Evolutionary conservation across 2,888 invertebrate species (phyloP).

Genomic region (Patella depressa): DNA sequence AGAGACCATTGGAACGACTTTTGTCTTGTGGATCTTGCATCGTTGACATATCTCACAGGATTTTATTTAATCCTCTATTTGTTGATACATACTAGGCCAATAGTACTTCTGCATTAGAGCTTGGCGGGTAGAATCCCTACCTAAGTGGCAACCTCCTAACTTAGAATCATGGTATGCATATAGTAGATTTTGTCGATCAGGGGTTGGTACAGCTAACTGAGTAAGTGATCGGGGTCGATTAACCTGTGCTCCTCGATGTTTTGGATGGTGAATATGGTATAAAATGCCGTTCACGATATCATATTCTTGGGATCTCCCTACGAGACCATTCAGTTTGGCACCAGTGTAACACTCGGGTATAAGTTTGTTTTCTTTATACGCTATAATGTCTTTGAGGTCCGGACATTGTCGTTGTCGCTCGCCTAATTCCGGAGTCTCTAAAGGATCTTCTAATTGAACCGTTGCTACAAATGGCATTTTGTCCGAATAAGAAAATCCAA

Average conservation of each 20-base stretch:
- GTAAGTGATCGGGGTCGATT: not conserved
- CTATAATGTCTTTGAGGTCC: too few relatives aligned
- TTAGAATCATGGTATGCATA: not conserved
- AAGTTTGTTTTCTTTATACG: too few relatives aligned
- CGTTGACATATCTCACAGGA: constrained; percentile 20
- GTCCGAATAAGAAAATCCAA: too few relatives aligned
- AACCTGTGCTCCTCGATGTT: not conserved
- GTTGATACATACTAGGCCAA: constrained; percentile 21
- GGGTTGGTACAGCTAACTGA: not conserved
- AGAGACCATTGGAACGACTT: constrained; percentile 29
- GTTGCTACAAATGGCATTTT: too few relatives aligned
- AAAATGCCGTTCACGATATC: not conserved
- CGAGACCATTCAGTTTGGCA: not conserved
- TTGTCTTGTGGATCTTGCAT: constrained; percentile 4
- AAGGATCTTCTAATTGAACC: too few relatives aligned
- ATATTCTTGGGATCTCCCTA: not conserved
- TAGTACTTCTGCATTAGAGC: constrained; percentile 19
- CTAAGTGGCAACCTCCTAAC: constrained; percentile 9
- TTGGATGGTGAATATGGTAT: not conserved
- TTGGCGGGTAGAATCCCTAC: constrained; percentile 15
- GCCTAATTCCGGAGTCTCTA: too few relatives aligned
- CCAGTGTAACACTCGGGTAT: not conserved
- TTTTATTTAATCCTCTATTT: constrained; percentile 16
- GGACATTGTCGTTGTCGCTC: too few relatives aligned
- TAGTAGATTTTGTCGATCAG: not conserved